A percentile compares a stretch with the other conserved stretches of the same genome.
Conservation (phyloP, 2,888 invertebrate species). For the Globia sparganii region DNA sequence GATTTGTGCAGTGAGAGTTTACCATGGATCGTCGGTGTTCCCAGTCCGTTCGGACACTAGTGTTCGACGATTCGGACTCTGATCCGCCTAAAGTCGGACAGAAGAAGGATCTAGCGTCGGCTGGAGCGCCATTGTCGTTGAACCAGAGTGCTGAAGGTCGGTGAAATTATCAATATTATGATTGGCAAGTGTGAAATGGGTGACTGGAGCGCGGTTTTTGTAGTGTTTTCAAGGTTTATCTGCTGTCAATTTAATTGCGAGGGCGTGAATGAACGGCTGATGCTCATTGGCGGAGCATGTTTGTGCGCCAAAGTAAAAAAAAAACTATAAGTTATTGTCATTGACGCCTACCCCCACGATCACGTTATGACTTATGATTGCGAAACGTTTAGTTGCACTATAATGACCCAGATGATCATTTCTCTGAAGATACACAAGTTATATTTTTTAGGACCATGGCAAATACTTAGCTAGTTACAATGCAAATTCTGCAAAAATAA, state of each 20-base stretch:
- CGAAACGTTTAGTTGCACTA: constrained; percentile 60
- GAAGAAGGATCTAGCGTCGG: constrained; percentile 83
- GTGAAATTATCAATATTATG: constrained; percentile 71
- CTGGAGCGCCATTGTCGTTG: constrained; percentile 82
- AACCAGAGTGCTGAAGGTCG: constrained; percentile 88
- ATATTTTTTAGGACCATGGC: constrained; percentile 1
- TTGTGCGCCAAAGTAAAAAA: constrained; percentile 50
- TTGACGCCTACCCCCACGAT: constrained; percentile 40
- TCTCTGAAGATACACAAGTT: constrained; percentile 47
- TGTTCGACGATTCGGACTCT: constrained; percentile 93
- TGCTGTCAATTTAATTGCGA: constrained; percentile 79
- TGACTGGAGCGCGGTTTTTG: constrained; percentile 68
- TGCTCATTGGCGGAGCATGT: constrained; percentile 53
- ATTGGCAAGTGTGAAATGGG: constrained; percentile 70
- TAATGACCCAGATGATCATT: constrained; percentile 63
- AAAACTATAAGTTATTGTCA: constrained; percentile 47
- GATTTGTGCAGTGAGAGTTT: constrained; percentile 84
- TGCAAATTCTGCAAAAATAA: background rate
- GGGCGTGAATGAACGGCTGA: constrained; percentile 76
- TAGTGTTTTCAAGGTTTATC: constrained; percentile 85
- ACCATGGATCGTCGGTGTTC: constrained; percentile 91
- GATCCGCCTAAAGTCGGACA: constrained; percentile 86
- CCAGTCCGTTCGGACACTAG: constrained; percentile 94
- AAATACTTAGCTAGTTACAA: background rate
- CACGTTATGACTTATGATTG: constrained; percentile 55